These are phyloP conservation scores for Passer domesticus DNA, from an alignment of 2,113 vertebrate species.

Conservation along the genomic window DNA sequence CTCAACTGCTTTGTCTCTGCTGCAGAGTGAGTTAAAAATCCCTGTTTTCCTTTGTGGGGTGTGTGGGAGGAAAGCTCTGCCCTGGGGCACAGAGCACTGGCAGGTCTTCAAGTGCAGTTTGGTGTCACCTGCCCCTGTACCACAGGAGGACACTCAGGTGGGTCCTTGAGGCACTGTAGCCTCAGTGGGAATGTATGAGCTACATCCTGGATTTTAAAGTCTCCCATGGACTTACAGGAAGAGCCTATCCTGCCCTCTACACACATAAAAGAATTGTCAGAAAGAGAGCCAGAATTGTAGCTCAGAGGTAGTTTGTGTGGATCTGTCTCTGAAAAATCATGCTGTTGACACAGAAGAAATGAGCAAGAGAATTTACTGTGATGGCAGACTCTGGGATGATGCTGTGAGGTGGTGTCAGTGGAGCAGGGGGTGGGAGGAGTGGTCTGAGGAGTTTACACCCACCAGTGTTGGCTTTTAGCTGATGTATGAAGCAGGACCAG, in stretches of 20 bases:
- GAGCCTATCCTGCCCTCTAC: background rate
- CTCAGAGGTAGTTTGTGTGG: background rate
- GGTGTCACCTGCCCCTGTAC: background rate
- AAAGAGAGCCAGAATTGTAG: background rate
- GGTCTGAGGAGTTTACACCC: background rate
- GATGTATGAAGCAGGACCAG: accelerated
- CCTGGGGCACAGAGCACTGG: background rate
- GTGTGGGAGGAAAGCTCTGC: background rate
- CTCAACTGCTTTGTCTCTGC: slow-evolving; percentile 95
- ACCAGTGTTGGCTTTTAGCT: background rate
- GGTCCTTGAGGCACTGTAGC: background rate
- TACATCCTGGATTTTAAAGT: background rate
- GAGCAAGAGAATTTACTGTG: background rate
- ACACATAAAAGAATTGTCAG: accelerated
- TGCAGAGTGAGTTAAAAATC: slow-evolving; percentile 73
- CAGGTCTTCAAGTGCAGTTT: background rate
- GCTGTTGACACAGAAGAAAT: background rate
- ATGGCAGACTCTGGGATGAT: background rate
- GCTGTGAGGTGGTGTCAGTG: background rate
- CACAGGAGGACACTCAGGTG: background rate
- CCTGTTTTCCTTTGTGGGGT: background rate
- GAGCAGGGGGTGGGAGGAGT: background rate
- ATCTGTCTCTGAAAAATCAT: background rate
- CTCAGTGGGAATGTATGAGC: background rate
- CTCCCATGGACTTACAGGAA: background rate